A percentile compares a stretch with the other conserved stretches of the same genome.
phyloP scores from a whole-genome alignment of 2,113 vertebrate genomes.

The Eurystomus gularis region DNA sequence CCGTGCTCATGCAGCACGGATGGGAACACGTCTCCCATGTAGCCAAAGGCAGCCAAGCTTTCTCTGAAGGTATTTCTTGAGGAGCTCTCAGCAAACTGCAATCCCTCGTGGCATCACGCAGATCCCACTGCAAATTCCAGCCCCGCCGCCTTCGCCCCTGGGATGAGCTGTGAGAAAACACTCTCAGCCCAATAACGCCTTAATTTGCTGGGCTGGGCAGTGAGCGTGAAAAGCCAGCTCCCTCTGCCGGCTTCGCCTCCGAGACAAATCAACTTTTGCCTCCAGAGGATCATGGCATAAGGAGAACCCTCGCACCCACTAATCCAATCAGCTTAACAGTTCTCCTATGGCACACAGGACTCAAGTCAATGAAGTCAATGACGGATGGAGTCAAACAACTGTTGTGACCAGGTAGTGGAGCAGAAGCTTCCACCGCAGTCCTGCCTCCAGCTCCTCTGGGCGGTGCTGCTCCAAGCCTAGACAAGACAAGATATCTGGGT shows the following conservation, averaged over 20 bases:
- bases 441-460: background rate
- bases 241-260: slow-evolving; percentile 15
- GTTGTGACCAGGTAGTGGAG: accelerated
- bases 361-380: too few species aligned
- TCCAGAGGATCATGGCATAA: accelerated
- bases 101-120: accelerated
- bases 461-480: background rate
- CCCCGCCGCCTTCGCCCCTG: accelerated
- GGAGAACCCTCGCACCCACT: background rate
- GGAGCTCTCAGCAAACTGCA: background rate
- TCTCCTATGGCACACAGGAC: background rate
- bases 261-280: background rate
- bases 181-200: background rate
- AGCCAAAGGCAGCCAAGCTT: accelerated
- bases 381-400: background rate
- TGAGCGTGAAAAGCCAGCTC: background rate
- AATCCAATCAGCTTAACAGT: background rate
- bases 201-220: background rate
- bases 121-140: slow-evolving; percentile 30
- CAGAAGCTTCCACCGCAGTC: accelerated
- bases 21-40: accelerated
- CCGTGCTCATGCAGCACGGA: accelerated
- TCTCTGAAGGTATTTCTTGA: background rate
- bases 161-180: background rate
- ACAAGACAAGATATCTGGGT: background rate